Evolutionary conservation across 2,888 invertebrate genomes (phyloP).

Genomic region (Zaprionus bogoriensis): DNA sequence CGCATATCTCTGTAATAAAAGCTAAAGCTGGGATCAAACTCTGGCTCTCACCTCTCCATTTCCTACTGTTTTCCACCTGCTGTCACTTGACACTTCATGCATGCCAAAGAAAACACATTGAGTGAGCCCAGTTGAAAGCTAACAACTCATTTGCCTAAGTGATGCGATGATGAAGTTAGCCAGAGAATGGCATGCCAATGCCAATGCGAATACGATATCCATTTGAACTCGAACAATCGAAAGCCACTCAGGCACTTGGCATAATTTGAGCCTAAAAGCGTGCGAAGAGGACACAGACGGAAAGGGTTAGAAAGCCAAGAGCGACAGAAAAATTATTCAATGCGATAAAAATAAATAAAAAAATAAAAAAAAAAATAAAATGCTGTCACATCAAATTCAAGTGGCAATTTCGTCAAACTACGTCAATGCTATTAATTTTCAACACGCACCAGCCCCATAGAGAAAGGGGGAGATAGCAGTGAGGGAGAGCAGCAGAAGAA

Average conservation of each 20-base stretch:
- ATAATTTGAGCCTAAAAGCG: conserved; percentile 67
- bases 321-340: conserved; percentile 56
- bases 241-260: conserved; percentile 70
- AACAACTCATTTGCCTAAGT: conserved; percentile 47
- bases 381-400: conserved; percentile 74
- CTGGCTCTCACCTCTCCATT: too few relatives aligned
- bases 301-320: conserved; percentile 13
- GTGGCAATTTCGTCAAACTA: conserved; percentile 65
- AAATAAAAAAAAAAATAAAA: conserved; percentile 62
- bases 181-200: conserved; percentile 24
- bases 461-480: background rate
- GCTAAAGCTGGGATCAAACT: too few relatives aligned
- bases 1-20: too few relatives aligned
- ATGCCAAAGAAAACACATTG: background rate
- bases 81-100: conserved; percentile 14
- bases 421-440: conserved; percentile 53
- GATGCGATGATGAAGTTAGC: conserved; percentile 39
- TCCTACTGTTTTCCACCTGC: too few relatives aligned
- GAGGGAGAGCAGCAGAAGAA: background rate
- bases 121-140: conserved; percentile 14
- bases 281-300: conserved; percentile 30
- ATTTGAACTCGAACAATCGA: conserved; percentile 43
- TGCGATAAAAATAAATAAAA: conserved; percentile 57
- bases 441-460: conserved; percentile 40
- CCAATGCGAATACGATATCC: conserved; percentile 38